Percentiles rank a stretch among this genome's conserved stretches.
These are phyloP conservation scores for Calosoma granatense DNA, from an alignment of 1,140 invertebrate genomes.

Conservation along the genomic window DNA sequence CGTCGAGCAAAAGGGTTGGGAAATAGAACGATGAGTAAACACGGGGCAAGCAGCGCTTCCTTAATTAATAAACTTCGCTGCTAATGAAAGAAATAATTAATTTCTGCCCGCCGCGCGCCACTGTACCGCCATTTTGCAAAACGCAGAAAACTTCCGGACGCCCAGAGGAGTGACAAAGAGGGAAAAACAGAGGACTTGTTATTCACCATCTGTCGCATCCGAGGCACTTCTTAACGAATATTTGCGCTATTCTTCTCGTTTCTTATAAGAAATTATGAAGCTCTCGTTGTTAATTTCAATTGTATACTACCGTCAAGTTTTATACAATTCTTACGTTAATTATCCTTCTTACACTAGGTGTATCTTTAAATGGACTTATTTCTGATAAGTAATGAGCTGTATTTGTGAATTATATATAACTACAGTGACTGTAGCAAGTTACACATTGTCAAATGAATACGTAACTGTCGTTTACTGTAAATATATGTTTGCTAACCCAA, in stretches of 20 bases:
- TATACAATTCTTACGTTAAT: neutral
- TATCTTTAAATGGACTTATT: too few species aligned
- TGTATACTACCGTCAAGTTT: neutral
- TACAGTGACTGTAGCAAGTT: too few species aligned
- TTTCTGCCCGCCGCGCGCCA: slow-evolving; percentile 7
- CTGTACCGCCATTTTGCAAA: neutral
- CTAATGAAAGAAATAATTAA: slow-evolving; percentile 18
- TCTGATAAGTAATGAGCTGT: too few species aligned
- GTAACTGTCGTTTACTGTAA: too few species aligned
- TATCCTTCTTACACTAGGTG: too few species aligned
- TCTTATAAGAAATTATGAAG: neutral
- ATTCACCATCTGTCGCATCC: neutral
- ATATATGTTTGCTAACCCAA: too few species aligned
- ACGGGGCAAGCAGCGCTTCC: slow-evolving; percentile 10
- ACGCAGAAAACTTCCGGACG: neutral
- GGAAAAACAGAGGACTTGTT: too few species aligned
- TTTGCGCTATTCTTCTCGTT: neutral
- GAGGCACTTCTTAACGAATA: neutral
- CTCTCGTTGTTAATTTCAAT: neutral
- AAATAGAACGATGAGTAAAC: neutral
- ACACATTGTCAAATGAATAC: too few species aligned
- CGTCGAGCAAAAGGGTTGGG: neutral
- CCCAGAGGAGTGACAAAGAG: neutral
- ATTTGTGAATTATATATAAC: too few species aligned
- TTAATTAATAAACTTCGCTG: slow-evolving; percentile 17